phyloP scores from a whole-genome alignment of 1,140 invertebrate genomes.

The Maniola jurtina region DNA sequence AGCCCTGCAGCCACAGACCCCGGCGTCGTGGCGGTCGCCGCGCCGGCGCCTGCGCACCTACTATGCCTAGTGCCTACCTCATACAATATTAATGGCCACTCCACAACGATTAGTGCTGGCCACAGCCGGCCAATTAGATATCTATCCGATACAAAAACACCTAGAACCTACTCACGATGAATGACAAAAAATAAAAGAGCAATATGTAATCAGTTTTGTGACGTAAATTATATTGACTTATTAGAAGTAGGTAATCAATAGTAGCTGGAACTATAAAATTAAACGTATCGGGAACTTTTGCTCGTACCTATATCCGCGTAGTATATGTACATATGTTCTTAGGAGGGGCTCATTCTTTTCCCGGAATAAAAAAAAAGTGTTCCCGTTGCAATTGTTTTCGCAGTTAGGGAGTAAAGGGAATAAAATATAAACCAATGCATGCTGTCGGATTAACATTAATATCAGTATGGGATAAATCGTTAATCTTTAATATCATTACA shows the following conservation, averaged over 20 bases:
- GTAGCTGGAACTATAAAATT: background rate
- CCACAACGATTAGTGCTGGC: slow-evolving; percentile 43
- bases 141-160: slow-evolving; percentile 32
- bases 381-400: no score
- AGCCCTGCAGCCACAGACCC: slow-evolving; percentile 19
- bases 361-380: no score
- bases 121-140: slow-evolving; percentile 34
- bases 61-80: slow-evolving; percentile 29
- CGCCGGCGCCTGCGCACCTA: slow-evolving; percentile 47
- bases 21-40: slow-evolving; percentile 35
- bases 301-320: no score
- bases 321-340: no score
- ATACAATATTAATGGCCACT: slow-evolving; percentile 61
- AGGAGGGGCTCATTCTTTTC: no score
- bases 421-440: no score
- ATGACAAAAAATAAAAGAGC: slow-evolving; percentile 12
- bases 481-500: no score
- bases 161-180: background rate
- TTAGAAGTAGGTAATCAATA: background rate
- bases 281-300: background rate
- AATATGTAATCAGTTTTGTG: slow-evolving; percentile 22
- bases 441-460: no score
- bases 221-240: slow-evolving; percentile 4
- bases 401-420: no score
- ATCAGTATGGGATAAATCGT: no score